Evolutionary conservation across 37 sponge, comb jelly and placozoan genomes (phyloP), one percentile per base, ranked within the genome.

Genomic region (Halichondria panicea): DNA sequence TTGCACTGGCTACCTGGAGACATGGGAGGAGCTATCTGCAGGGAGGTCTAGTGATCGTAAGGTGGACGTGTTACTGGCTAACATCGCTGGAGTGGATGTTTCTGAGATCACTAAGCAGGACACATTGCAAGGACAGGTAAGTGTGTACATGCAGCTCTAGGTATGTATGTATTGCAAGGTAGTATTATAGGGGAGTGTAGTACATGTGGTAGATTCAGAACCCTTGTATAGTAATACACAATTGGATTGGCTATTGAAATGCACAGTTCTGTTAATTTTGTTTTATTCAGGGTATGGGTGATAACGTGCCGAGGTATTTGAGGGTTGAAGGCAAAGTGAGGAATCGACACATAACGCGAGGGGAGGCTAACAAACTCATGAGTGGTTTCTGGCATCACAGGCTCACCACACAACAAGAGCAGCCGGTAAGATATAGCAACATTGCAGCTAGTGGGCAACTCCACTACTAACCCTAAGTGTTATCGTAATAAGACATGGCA

Each of bases 1-100:
- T 2, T 93, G 91, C 70, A 79, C 43, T 2, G 79, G 43, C 13
- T 92, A 86, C 43, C 35, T 93, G 7, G 84, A 93, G 46, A 79
- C 42, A 42, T 94, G 98, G 97, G 43, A 56, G 21, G 86, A 77
- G 43, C 43, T 89, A 27, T 69, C 86, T 21, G 77, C 86, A n/a
- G 93, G 90, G 2, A 45, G 80, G 66, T 92, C 90, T 76, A 90
- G 92, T 73, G 87, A 94, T 46, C 72, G 84, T 34, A 56, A 87
- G 64, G 85, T 97, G 65, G 98, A 94, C 36, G 74, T 97, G 0
- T 70, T 97, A 19, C 71, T 94, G 52, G 95, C 93, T 19, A 48
- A 92, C 30, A 74, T 97, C 3, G 79, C 89, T 55, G 92, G 94
- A 60, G 80, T 79, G 71, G 87, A 82, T 39, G 43, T 79, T 24